These are phyloP conservation scores for Heterotilapia buettikoferi DNA, from an alignment of 2,113 vertebrate species.

Conservation along the genomic window DNA sequence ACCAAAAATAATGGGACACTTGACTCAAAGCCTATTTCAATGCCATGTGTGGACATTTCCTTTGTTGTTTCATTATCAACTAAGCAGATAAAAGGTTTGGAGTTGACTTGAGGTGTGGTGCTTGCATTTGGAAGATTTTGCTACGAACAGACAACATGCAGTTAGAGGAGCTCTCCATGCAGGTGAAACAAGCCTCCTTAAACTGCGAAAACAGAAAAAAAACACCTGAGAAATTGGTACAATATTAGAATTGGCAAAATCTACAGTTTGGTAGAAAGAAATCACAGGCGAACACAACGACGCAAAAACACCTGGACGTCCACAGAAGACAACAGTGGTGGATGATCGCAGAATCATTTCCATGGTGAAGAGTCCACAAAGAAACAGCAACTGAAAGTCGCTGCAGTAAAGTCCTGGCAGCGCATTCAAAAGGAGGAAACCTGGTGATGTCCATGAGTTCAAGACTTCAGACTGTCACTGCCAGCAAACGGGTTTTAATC, in stretches of 20 bases:
- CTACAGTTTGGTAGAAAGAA: not conserved
- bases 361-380: not conserved
- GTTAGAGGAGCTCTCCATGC: not conserved
- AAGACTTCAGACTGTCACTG: not conserved
- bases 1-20: not conserved
- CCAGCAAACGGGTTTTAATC: not conserved
- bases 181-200: not conserved
- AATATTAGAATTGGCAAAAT: not conserved
- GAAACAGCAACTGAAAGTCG: not conserved
- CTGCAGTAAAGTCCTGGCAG: not conserved
- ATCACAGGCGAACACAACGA: not conserved
- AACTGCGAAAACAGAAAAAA: rapidly evolving
- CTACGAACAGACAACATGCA: not conserved
- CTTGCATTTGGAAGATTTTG: not conserved
- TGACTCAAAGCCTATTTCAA: not conserved
- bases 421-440: not conserved
- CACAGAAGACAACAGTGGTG: not conserved
- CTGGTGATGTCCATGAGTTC: not conserved
- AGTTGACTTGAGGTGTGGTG: not conserved
- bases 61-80: not conserved
- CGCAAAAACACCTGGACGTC: not conserved
- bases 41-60: not conserved
- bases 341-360: not conserved
- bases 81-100: not conserved
- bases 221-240: not conserved